These are phyloP conservation scores for Phengaris arion DNA, from an alignment of 2,888 invertebrate species.

Conservation along the genomic window DNA sequence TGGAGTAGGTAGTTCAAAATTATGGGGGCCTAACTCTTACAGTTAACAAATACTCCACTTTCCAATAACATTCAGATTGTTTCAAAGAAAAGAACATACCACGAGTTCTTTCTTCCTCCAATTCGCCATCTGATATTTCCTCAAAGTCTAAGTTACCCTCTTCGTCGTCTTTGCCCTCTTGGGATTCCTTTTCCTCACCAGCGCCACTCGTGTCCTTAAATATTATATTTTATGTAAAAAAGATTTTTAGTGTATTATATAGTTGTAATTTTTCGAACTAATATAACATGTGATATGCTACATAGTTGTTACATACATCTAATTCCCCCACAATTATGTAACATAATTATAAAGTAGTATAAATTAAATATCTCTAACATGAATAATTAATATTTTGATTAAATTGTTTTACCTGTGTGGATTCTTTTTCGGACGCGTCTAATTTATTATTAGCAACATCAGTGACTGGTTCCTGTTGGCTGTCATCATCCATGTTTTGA, in stretches of 20 bases:
- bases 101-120: slow-evolving; percentile 87
- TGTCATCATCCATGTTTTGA: slow-evolving; percentile 66
- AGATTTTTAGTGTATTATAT: too few species aligned
- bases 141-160: slow-evolving; percentile 90
- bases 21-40: neutral
- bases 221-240: neutral
- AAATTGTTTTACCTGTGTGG: slow-evolving; percentile 57
- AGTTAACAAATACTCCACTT: neutral
- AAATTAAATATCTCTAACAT: neutral
- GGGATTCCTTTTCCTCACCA: slow-evolving; percentile 67
- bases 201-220: slow-evolving; percentile 65
- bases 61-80: neutral
- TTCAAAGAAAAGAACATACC: slow-evolving; percentile 46
- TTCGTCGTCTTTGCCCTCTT: slow-evolving; percentile 83
- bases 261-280: too few species aligned
- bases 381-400: neutral
- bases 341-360: too few species aligned
- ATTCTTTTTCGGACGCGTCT: slow-evolving; percentile 65
- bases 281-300: too few species aligned
- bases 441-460: slow-evolving; percentile 57
- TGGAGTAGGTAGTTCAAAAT: neutral
- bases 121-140: slow-evolving; percentile 93
- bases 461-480: slow-evolving; percentile 57
- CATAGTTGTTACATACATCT: too few species aligned
- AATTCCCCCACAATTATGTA: too few species aligned